phyloP scores from a whole-genome alignment of 2,888 invertebrate species.

The Brachynemurus nebulosus region DNA sequence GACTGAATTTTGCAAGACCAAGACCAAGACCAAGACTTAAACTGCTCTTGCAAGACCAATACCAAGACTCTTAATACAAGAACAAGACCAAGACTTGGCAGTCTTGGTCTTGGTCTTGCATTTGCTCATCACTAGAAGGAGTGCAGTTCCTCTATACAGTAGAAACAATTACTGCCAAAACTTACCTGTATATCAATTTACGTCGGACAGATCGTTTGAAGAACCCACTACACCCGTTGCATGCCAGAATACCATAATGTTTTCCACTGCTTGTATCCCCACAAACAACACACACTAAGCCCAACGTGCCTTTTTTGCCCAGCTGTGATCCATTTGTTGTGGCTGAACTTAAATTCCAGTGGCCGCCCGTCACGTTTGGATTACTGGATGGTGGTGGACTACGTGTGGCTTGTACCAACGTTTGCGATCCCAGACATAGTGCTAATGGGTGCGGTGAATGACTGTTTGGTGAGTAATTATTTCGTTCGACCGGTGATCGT shows the following conservation, averaged over 20 bases:
- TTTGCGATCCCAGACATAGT: constrained; percentile 42
- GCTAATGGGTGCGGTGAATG: constrained; percentile 33
- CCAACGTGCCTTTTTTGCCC: constrained; percentile 33
- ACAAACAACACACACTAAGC: constrained; percentile 89
- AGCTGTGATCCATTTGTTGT: background rate
- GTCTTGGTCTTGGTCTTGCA: too few relatives aligned
- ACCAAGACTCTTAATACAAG: too few relatives aligned
- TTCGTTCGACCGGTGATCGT: constrained; percentile 4
- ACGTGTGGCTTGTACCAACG: constrained; percentile 47
- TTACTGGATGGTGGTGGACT: constrained; percentile 40
- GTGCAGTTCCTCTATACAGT: too few relatives aligned
- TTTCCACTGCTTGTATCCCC: constrained; percentile 96
- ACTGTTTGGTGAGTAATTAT: background rate
- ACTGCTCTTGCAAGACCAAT: too few relatives aligned
- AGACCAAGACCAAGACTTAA: too few relatives aligned
- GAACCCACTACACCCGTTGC: constrained; percentile 98
- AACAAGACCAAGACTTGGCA: too few relatives aligned
- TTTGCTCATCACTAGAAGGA: too few relatives aligned
- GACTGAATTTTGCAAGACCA: too few relatives aligned
- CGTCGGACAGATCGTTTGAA: constrained; percentile 93
- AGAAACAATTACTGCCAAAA: too few relatives aligned
- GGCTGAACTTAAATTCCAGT: constrained; percentile 22
- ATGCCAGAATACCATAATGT: constrained; percentile 95
- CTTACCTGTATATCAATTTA: constrained; percentile 91
- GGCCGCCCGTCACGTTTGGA: constrained; percentile 32